phyloP scores from a whole-genome alignment of 2,797 vertebrate species.

The Buceros bicornis region DNA sequence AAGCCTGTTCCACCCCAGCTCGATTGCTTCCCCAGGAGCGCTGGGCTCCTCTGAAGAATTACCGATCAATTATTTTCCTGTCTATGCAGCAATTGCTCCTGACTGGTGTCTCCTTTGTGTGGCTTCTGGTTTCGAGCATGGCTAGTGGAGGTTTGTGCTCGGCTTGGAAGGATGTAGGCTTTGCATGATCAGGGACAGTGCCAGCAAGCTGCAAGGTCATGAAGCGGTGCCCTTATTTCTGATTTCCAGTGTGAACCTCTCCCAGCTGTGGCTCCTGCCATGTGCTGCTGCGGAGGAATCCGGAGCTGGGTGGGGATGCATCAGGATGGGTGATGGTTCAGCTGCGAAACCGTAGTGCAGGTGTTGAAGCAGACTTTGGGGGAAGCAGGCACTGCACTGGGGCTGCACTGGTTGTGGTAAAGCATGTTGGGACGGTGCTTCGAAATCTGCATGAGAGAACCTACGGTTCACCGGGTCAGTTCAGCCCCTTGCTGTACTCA shows the following conservation, averaged over 20 bases:
- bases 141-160: background rate
- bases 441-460: background rate
- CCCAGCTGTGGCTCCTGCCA: background rate
- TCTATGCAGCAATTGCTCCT: background rate
- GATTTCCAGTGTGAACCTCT: background rate
- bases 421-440: fast-evolving
- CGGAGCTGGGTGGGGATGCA: background rate
- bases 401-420: background rate
- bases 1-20: background rate
- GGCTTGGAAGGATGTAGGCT: background rate
- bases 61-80: background rate
- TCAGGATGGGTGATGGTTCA: background rate
- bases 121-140: background rate
- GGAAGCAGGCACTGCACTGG: fast-evolving
- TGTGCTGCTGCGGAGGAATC: background rate
- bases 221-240: background rate
- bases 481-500: background rate
- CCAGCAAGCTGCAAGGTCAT: background rate
- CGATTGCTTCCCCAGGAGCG: background rate
- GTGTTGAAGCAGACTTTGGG: background rate
- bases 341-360: background rate
- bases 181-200: background rate
- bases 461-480: background rate
- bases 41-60: background rate
- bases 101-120: background rate